Base-by-base conservation (phyloP, 1,140 invertebrate species). In the Cotesia glomerata region DNA sequence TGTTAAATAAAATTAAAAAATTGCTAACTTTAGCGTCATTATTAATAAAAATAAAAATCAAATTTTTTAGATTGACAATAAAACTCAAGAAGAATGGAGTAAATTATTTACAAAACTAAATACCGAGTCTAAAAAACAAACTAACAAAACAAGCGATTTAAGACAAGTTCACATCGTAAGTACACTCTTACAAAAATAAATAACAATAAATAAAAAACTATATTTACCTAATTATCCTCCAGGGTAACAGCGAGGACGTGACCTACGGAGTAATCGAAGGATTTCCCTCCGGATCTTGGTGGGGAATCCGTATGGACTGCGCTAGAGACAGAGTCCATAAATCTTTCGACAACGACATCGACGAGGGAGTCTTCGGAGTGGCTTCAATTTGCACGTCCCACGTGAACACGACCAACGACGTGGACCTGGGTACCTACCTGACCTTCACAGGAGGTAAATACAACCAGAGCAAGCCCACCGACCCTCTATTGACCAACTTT, bases 251-350 rank as follows among this genome's bases (percentile, higher is more conserved):
- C 45, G 65, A 77, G 74, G 45, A 73, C 78, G 39, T 45, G 18
- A 74, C 69, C n/a, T 87, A 87, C 68, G 86, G 86, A 5, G 78
- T 80, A 4, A 67, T 86, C 11, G n/a, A 69, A 5, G 76, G 72
- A 35, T 83, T 79, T 73, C 76, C 78, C 62, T 68, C 82, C 5
- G 85, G 85, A 32, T 82, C 79, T 1, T 87, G 86, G 86, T 87
- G 86, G 85, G 85, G 85, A 14, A 84, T 87, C 32, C 81, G 85
- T 26, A 83, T 86, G 77, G 84, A 87, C 51, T 86, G 85, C 59
- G 81, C 85, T 0, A 79, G 82, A 11, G 82, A 85, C 51, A 69
- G 71, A 4, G 76, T 87, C 14, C 86, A 87, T 35, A 71, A 74
- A 61, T 84, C 85, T 0, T 85, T 86, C 11, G 73, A 81, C 26